Percentiles rank a stretch among this genome's conserved stretches.
Evolutionary conservation across 2,888 invertebrate genomes (phyloP).

Genomic region (Eristalis arbustorum): DNA sequence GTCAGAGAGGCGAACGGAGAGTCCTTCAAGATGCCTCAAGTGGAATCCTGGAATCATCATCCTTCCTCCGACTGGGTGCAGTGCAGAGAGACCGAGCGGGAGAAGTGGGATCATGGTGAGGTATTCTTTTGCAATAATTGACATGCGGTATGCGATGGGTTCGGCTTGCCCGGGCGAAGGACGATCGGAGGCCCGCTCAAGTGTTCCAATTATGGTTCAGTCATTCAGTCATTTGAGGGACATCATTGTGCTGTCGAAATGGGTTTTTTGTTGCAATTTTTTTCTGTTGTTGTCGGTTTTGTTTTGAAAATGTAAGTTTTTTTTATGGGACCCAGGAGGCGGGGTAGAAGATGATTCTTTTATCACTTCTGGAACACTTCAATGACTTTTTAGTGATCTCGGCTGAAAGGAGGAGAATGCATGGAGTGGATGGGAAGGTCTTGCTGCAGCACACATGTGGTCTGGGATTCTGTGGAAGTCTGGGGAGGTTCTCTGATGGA

Average conservation of each 20-base stretch:
- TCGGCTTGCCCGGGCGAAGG: background rate
- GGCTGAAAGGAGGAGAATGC: background rate
- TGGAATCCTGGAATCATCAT: conserved; percentile 26
- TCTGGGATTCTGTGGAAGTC: background rate
- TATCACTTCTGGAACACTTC: conserved; percentile 6
- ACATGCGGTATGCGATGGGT: conserved; percentile 40
- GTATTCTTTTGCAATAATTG: conserved; percentile 57
- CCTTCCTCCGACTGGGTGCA: background rate
- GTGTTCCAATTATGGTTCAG: conserved; percentile 45
- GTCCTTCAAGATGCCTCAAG: conserved; percentile 17
- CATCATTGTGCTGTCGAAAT: background rate
- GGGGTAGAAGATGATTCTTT: background rate
- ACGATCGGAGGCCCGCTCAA: conserved; percentile 14
- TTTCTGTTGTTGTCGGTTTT: background rate
- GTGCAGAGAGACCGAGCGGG: too few species aligned
- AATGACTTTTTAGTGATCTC: background rate
- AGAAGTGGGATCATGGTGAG: conserved; percentile 40
- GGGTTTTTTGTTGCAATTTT: background rate
- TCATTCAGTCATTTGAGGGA: background rate
- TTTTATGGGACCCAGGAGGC: background rate
- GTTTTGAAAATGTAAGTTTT: background rate
- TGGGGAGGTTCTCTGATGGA: background rate
- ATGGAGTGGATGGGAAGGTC: background rate
- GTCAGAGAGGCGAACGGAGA: background rate
- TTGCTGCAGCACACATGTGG: background rate